phyloP scores from a whole-genome alignment of 2,113 vertebrate species.

The Rhinoptilus africanus region DNA sequence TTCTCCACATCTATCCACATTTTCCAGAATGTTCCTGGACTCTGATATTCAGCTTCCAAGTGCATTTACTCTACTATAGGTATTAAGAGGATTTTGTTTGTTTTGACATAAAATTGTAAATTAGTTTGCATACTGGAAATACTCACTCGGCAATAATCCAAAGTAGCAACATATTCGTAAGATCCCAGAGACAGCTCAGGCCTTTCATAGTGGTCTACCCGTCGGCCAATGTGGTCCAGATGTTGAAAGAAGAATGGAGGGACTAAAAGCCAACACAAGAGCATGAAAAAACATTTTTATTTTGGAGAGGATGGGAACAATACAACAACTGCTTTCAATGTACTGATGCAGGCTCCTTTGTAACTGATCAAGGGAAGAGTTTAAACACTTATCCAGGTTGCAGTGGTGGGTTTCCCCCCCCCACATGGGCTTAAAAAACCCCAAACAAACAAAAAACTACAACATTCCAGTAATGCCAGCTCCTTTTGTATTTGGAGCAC shows the following conservation, averaged over 20 bases:
- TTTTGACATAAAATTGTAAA: not conserved
- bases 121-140: not conserved
- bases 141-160: constrained; percentile 93
- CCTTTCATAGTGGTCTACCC: constrained; percentile 88
- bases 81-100: not conserved
- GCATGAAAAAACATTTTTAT: not conserved
- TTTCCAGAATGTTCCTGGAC: not conserved
- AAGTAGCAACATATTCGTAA: constrained; percentile 88
- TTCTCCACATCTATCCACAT: not conserved
- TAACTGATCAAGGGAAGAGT: not conserved
- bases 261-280: constrained; percentile 72
- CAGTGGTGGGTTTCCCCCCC: accelerated
- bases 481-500: not conserved
- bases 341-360: not conserved
- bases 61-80: not conserved
- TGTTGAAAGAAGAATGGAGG: constrained; percentile 94
- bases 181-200: constrained; percentile 95
- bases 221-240: constrained; percentile 88
- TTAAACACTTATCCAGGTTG: not conserved
- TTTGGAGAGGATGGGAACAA: not conserved
- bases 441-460: not conserved
- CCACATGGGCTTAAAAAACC: not conserved
- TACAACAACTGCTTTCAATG: not conserved
- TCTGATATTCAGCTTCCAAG: not conserved
- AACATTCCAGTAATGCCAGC: not conserved